Evolutionary conservation across 1,140 invertebrate species (phyloP).

Genomic region (Lordiphosa stackelbergi): DNA sequence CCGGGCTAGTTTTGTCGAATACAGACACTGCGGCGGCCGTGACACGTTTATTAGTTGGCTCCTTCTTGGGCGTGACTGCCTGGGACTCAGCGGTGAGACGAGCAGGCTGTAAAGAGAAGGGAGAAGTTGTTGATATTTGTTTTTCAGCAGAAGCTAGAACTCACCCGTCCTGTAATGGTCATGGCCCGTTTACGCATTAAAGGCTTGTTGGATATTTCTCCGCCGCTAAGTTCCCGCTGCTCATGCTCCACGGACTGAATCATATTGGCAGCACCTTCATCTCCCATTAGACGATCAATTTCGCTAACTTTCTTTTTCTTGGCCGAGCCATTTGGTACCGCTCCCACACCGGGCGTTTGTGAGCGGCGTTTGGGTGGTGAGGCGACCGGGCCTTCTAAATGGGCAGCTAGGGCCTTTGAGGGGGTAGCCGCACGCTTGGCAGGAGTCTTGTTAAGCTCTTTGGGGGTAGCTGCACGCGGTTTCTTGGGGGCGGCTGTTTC

Average conservation of each 20-base stretch:
- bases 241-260: slow-evolving; percentile 85
- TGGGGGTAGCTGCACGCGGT: slow-evolving; percentile 42
- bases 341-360: slow-evolving; percentile 39
- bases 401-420: background rate
- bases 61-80: slow-evolving; percentile 64
- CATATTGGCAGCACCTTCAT: slow-evolving; percentile 91
- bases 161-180: slow-evolving; percentile 78
- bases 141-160: background rate
- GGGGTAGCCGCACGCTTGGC: slow-evolving; percentile 22
- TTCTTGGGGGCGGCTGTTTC: slow-evolving; percentile 18
- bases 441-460: slow-evolving; percentile 14
- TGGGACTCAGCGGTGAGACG: slow-evolving; percentile 53
- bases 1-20: slow-evolving; percentile 18
- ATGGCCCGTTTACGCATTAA: slow-evolving; percentile 78
- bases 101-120: slow-evolving; percentile 6
- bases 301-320: slow-evolving; percentile 82
- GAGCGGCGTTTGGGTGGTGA: slow-evolving; percentile 51
- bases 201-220: slow-evolving; percentile 76
- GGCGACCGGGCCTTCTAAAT: background rate
- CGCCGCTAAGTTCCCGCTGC: slow-evolving; percentile 53
- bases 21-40: slow-evolving; percentile 11
- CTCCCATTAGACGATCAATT: slow-evolving; percentile 86
- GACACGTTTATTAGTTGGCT: slow-evolving; percentile 9
- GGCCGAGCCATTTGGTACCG: slow-evolving; percentile 41
- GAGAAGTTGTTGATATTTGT: background rate